Conservation (phyloP, 2,113 vertebrate genomes). For the crab-eating macaque (Macaca fascicularis) region DNA sequence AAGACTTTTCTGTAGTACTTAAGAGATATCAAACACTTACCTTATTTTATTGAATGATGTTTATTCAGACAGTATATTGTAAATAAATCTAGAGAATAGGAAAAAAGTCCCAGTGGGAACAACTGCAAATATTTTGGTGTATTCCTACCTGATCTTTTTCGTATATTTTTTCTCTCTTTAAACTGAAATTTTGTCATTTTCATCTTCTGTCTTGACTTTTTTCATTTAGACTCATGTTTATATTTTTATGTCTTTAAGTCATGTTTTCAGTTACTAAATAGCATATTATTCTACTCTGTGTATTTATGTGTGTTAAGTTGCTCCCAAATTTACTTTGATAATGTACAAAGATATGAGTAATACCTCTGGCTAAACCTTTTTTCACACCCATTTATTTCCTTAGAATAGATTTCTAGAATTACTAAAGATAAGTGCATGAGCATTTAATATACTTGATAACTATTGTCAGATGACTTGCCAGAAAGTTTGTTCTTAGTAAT, state of each 20-base stretch:
- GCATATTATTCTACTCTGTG: not conserved
- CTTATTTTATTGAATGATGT: not conserved
- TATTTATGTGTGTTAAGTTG: not conserved
- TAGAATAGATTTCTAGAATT: not conserved
- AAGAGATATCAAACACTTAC: not conserved
- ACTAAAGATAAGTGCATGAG: not conserved
- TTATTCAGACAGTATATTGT: not conserved
- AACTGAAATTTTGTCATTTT: not conserved
- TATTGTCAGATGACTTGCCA: not conserved
- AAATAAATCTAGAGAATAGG: not conserved
- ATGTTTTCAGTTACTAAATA: not conserved
- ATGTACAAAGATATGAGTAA: not conserved
- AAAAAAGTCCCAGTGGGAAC: not conserved
- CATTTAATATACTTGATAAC: not conserved
- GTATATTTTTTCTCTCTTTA: not conserved
- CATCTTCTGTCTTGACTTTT: not conserved
- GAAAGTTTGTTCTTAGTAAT: not conserved
- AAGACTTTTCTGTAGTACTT: not conserved
- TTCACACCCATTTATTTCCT: not conserved
- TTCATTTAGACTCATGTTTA: not conserved
- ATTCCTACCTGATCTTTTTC: not conserved
- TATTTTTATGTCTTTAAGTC: not conserved
- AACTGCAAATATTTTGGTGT: not conserved
- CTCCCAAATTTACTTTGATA: constrained; percentile 3
- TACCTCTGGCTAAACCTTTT: not conserved